Conservation (phyloP, 1,140 invertebrate species). For the Hycleus phaleratus region DNA sequence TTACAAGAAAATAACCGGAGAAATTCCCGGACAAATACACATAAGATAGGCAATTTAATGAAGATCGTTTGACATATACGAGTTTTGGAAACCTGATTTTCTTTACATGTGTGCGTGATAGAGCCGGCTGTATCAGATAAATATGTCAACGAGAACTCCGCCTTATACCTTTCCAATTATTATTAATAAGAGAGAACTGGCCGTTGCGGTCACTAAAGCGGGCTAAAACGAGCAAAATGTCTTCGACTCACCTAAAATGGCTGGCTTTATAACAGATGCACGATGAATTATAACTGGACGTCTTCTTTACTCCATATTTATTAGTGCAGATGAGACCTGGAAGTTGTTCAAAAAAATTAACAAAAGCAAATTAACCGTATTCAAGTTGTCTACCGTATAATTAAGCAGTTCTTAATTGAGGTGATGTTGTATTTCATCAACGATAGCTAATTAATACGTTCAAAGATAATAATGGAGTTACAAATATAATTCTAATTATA, state of each 20-base stretch:
- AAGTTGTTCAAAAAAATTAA: conserved; percentile 11
- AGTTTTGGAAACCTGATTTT: conserved; percentile 27
- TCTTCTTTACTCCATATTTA: conserved; percentile 31
- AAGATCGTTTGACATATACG: conserved; percentile 34
- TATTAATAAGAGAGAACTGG: conserved; percentile 1
- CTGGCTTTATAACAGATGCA: conserved; percentile 24
- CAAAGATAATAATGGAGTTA: too few relatives aligned
- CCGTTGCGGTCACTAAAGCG: conserved; percentile 5
- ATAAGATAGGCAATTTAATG: conserved; percentile 35
- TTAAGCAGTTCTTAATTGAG: too few relatives aligned
- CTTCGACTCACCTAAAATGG: conserved; percentile 33
- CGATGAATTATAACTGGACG: conserved; percentile 19
- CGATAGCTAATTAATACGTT: too few relatives aligned
- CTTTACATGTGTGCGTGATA: conserved; percentile 15
- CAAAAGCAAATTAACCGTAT: too few relatives aligned
- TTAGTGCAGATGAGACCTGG: conserved; percentile 13
- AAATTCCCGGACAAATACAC: conserved; percentile 18
- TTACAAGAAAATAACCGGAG: too few relatives aligned
- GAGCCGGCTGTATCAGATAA: conserved; percentile 38
- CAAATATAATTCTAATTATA: too few relatives aligned
- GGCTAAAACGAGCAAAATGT: conserved; percentile 17
- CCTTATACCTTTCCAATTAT: conserved; percentile 33
- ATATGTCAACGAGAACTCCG: conserved; percentile 37
- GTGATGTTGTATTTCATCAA: too few relatives aligned
- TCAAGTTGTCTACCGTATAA: too few relatives aligned